Evolutionary conservation across 2,888 invertebrate species (phyloP).

Genomic region (Acanthacorydalis orientalis): DNA sequence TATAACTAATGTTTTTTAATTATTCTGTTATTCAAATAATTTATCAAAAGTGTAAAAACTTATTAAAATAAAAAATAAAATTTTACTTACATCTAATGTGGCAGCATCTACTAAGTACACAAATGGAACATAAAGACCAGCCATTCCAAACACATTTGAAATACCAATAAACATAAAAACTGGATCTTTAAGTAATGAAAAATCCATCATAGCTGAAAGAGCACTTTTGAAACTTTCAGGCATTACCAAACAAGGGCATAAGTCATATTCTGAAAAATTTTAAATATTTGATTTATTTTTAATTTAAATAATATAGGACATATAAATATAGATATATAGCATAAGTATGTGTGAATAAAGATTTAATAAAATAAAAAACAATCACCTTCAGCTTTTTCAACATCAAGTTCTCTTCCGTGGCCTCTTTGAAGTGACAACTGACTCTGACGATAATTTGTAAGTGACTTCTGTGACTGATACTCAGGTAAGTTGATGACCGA

Average conservation of each 20-base stretch:
- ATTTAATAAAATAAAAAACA: conserved; percentile 11
- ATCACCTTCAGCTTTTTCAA: conserved; percentile 53
- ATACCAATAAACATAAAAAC: conserved; percentile 84
- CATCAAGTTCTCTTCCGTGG: conserved; percentile 42
- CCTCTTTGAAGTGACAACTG: conserved; percentile 68
- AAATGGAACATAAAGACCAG: conserved; percentile 93
- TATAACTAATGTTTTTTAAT: too few relatives aligned
- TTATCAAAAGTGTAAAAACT: too few relatives aligned
- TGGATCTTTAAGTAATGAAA: conserved; percentile 72
- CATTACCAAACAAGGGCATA: conserved; percentile 63
- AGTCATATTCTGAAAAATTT: conserved; percentile 47
- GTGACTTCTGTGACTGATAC: conserved; percentile 80
- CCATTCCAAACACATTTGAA: conserved; percentile 93
- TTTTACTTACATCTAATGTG: conserved; percentile 40
- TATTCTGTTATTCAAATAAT: too few relatives aligned
- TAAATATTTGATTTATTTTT: background rate
- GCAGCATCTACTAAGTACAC: conserved; percentile 83
- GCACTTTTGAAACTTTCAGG: conserved; percentile 71
- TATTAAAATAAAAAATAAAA: too few relatives aligned
- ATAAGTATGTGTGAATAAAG: background rate
- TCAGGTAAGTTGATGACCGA: conserved; percentile 86
- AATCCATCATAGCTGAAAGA: conserved; percentile 78
- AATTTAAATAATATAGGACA: background rate
- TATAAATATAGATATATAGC: background rate
- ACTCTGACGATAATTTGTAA: conserved; percentile 80